Conservation (phyloP, 2,113 vertebrate genomes). For the Clarias macrocephalus region DNA sequence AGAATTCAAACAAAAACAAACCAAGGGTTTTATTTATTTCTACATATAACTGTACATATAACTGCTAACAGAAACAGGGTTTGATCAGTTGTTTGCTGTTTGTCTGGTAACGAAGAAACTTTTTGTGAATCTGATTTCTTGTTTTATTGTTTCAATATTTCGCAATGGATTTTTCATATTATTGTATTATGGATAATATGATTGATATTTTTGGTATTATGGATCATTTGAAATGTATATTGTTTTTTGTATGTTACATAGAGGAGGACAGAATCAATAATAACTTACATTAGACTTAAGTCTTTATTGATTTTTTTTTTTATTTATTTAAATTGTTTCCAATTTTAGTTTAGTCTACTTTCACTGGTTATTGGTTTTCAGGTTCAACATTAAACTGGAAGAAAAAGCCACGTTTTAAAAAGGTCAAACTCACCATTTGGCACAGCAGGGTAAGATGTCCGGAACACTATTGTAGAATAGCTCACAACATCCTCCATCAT, state of each 20-base stretch:
- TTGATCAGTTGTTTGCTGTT: neutral
- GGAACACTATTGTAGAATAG: slow-evolving; percentile 47
- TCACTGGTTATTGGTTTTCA: neutral
- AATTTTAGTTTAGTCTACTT: neutral
- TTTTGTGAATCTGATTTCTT: neutral
- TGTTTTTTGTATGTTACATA: too few species aligned
- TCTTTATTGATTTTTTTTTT: neutral
- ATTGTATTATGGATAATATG: too few species aligned
- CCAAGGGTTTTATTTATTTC: neutral
- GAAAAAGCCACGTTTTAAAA: neutral
- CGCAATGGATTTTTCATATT: too few species aligned
- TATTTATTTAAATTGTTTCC: neutral
- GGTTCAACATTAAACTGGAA: neutral
- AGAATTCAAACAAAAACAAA: neutral
- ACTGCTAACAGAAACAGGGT: neutral
- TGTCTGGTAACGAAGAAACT: neutral
- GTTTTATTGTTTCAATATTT: neutral
- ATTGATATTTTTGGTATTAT: too few species aligned
- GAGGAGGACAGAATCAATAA: neutral
- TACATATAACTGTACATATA: too few species aligned
- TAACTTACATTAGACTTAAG: neutral
- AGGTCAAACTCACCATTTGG: slow-evolving; percentile 34
- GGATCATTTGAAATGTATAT: too few species aligned
- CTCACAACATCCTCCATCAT: slow-evolving; percentile 43
- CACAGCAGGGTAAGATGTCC: neutral